Conservation (phyloP, 2,113 vertebrate genomes). For the Cyprinus carpio region DNA sequence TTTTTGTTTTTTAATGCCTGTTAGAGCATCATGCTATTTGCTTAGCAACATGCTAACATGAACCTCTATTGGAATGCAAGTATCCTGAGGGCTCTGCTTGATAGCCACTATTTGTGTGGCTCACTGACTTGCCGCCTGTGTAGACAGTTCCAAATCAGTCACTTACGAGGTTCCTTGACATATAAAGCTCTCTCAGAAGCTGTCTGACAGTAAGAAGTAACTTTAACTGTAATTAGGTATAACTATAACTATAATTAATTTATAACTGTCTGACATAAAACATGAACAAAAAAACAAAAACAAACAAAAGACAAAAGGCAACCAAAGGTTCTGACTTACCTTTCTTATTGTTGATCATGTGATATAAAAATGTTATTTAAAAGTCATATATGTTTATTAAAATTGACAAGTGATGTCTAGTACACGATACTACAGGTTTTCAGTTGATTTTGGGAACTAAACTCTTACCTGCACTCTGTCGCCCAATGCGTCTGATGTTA, state of each 20-base stretch:
- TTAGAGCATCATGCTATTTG: neutral
- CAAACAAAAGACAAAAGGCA: neutral
- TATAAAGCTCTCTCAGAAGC: conserved; percentile 8
- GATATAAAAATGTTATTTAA: neutral
- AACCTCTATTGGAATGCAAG: neutral
- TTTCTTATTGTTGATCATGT: neutral
- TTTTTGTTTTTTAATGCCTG: neutral
- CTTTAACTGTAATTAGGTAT: too few species aligned
- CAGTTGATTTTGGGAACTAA: neutral
- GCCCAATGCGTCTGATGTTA: neutral
- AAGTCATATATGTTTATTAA: neutral
- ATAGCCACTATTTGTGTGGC: neutral
- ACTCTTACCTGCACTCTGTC: neutral
- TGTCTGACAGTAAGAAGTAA: neutral
- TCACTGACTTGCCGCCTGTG: neutral
- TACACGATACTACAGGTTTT: neutral
- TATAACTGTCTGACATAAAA: conserved; percentile 21
- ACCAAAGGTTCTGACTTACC: neutral
- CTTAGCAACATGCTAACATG: neutral
- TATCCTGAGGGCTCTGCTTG: neutral
- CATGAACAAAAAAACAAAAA: neutral
- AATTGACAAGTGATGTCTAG: neutral
- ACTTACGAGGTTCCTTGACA: neutral
- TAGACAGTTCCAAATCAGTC: conserved; percentile 26
- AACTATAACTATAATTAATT: too few species aligned